Evolutionary conservation across 53 echinoderm and acorn worm species (phyloP).

Genomic region (Echinarachnius parma): DNA sequence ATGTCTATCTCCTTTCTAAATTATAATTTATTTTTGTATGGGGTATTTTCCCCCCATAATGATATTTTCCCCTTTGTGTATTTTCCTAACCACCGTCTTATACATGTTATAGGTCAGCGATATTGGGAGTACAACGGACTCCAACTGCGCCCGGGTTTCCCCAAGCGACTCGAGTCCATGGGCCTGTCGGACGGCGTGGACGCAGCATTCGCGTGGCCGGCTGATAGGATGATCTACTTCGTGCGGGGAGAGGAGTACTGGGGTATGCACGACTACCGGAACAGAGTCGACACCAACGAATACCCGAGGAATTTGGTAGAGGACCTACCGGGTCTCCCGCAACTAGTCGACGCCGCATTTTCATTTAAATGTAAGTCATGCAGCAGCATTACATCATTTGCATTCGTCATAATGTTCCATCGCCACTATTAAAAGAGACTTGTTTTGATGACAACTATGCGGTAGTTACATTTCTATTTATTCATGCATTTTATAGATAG

Average conservation of each 20-base stretch:
- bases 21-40: too few relatives aligned
- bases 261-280: conserved; percentile 69
- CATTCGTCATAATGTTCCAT: background rate
- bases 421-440: background rate
- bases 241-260: conserved; percentile 86
- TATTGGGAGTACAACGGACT: conserved; percentile 91
- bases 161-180: conserved; percentile 60
- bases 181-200: conserved; percentile 75
- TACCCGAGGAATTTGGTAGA: conserved; percentile 65
- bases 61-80: too few relatives aligned
- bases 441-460: background rate
- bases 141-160: conserved; percentile 58
- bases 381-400: too few relatives aligned
- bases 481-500: too few relatives aligned
- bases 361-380: conserved; percentile 28
- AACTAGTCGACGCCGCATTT: conserved; percentile 8
- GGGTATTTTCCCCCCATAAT: too few relatives aligned
- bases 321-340: conserved; percentile 37
- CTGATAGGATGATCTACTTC: conserved; percentile 82
- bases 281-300: conserved; percentile 59
- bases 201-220: conserved; percentile 82
- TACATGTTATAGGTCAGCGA: conserved; percentile 55
- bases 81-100: too few relatives aligned
- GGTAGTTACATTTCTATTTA: too few relatives aligned
- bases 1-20: too few relatives aligned